Evolutionary conservation across 2,113 vertebrate species (phyloP), one percentile per base, ranked within the genome.

Genomic region (Hymenochirus boettgeri): DNA sequence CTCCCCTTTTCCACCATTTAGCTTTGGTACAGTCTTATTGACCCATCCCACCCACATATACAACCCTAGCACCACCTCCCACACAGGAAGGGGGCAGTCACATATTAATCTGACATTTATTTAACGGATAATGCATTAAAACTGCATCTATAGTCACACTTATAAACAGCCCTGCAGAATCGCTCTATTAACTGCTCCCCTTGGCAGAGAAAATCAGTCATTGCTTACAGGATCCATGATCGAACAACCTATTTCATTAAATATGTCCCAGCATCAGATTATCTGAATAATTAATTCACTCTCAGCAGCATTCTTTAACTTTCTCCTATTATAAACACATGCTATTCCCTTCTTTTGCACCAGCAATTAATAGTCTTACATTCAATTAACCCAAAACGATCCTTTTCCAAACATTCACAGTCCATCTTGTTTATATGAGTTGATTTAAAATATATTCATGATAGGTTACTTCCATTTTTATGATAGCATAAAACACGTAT

Each of bases 61-160:
- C 46, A 39, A 42, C 42, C 48, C 62, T 42, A 35, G 55, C 55
- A 56, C 61, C 53, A 21, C 60, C 46, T 46, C 45, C 39, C 42
- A 31, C 37, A 57, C 27, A 45, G 26, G 48, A 54, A 65, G 57
- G 29, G 52, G 56, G 56, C 22, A 31, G 55, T 57, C 51, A 70
- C 52, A 64, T 57, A 63, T 45, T 37, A 27, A 70, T 54, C 50
- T 63, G 46, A 62, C 55, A 26, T 62, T 62, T 47, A 69, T 24
- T 63, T 54, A 71, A 65, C 56, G 62, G 62, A 71, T 46, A 77
- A 77, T 77, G 75, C 75, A 77, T 70, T 77, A 77, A 77, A 77
- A 75, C 75, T 77, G 75, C 75, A 77, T 75, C 72, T 75, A 71
- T 71, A 59, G 75, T 57, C 59, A 56, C 72, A 64, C 54, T 62